phyloP scores from a whole-genome alignment of 1,140 invertebrate genomes.

The Spodoptera litura region DNA sequence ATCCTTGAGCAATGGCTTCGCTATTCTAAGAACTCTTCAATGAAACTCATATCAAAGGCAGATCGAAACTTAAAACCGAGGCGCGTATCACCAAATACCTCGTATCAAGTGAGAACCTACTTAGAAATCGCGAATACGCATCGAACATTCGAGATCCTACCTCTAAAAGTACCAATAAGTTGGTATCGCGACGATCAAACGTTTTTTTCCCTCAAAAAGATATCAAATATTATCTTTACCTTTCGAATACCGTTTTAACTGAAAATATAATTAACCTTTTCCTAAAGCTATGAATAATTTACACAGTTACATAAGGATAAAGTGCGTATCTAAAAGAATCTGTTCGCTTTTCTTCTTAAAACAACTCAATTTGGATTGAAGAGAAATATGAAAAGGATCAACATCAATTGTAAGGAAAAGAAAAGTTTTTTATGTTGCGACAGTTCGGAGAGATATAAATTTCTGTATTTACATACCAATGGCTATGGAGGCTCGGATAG shows the following conservation, averaged over 20 bases:
- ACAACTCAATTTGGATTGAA: constrained; percentile 34
- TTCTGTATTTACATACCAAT: constrained; percentile 50
- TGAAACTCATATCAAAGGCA: neutral
- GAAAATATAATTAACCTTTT: constrained; percentile 18
- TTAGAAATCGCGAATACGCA: too few relatives aligned
- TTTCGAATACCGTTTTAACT: neutral
- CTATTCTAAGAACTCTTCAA: neutral
- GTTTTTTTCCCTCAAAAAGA: too few relatives aligned
- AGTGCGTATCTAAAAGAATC: neutral
- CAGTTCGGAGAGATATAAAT: constrained; percentile 41
- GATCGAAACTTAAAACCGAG: neutral
- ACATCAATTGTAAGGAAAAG: constrained; percentile 41
- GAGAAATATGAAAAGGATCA: constrained; percentile 47
- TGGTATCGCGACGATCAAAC: too few relatives aligned
- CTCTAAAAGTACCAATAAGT: too few relatives aligned
- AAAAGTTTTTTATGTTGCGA: constrained; percentile 48
- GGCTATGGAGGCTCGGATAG: constrained; percentile 33
- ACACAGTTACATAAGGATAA: constrained; percentile 10
- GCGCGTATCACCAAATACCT: too few relatives aligned
- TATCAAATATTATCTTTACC: neutral
- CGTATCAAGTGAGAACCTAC: too few relatives aligned
- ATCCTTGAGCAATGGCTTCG: too few relatives aligned
- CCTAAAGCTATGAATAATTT: constrained; percentile 20
- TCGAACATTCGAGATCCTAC: too few relatives aligned
- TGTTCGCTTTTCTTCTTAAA: constrained; percentile 24